Evolutionary conservation across 2,888 invertebrate species (phyloP).

Genomic region (Agrochola lychnidis): DNA sequence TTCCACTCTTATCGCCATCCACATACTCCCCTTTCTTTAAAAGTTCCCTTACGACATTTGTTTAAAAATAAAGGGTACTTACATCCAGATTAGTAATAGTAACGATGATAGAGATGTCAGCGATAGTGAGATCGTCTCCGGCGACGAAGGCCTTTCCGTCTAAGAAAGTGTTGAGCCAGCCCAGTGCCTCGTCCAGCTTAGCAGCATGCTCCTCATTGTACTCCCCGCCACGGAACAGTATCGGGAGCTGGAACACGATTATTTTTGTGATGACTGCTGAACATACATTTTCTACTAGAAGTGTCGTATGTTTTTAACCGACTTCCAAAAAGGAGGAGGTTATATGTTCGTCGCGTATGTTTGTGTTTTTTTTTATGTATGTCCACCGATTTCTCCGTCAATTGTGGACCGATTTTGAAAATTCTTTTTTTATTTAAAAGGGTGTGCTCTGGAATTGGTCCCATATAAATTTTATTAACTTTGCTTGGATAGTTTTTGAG

Average conservation of each 20-base stretch:
- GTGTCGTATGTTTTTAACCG: not conserved
- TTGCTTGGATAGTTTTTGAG: too few species aligned
- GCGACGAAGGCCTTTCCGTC: conserved; percentile 92
- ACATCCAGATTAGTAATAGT: conserved; percentile 92
- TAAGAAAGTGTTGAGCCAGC: conserved; percentile 90
- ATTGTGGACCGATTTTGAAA: too few species aligned
- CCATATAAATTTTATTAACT: too few species aligned
- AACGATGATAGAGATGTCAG: conserved; percentile 92
- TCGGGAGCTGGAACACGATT: conserved; percentile 80
- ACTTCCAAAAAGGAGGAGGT: too few species aligned
- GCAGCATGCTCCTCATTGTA: conserved; percentile 85
- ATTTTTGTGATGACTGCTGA: not conserved
- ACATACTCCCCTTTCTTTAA: not conserved
- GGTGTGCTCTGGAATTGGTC: too few species aligned
- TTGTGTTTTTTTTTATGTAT: too few species aligned
- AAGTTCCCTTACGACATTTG: not conserved
- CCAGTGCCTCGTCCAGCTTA: conserved; percentile 91
- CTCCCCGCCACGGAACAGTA: conserved; percentile 85
- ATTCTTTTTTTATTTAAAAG: too few species aligned
- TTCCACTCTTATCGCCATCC: not conserved
- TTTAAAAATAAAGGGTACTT: conserved; percentile 61
- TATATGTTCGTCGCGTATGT: too few species aligned
- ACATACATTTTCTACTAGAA: not conserved
- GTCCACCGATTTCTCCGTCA: too few species aligned
- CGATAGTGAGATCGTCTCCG: conserved; percentile 93